Evolutionary conservation across 2,888 invertebrate species (phyloP).

Genomic region (Agrochola macilenta): DNA sequence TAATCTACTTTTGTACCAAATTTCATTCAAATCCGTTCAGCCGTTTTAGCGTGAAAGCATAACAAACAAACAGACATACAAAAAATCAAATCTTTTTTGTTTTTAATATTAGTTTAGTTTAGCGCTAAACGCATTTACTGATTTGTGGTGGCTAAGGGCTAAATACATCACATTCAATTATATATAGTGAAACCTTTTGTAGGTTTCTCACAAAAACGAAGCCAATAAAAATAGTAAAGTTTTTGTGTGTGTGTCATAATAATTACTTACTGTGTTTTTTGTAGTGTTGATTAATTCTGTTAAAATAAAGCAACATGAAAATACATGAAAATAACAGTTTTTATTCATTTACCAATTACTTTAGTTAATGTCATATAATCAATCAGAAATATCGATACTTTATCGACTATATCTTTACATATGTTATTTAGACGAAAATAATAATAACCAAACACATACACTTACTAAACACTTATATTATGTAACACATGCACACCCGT

Average conservation of each 20-base stretch:
- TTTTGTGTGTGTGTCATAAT: background rate
- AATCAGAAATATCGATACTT: background rate
- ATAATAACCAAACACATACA: background rate
- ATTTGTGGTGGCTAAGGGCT: background rate
- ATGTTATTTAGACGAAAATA: background rate
- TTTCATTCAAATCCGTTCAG: no score
- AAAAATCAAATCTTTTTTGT: no score
- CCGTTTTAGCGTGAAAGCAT: no score
- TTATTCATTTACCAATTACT: background rate
- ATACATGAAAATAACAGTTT: background rate
- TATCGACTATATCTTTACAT: background rate
- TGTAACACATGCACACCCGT: background rate
- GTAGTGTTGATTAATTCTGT: background rate
- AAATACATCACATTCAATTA: no score
- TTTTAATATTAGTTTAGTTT: background rate
- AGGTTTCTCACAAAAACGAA: no score
- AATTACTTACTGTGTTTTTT: background rate
- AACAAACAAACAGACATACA: no score
- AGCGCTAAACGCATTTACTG: background rate
- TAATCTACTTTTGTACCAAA: no score
- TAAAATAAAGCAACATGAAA: constrained; percentile 16
- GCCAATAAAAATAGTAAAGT: background rate
- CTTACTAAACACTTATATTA: background rate
- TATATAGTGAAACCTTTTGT: no score
- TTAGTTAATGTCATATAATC: no score